Evolutionary conservation across 2,113 vertebrate genomes (phyloP).

Genomic region (Cheilinus undulatus): DNA sequence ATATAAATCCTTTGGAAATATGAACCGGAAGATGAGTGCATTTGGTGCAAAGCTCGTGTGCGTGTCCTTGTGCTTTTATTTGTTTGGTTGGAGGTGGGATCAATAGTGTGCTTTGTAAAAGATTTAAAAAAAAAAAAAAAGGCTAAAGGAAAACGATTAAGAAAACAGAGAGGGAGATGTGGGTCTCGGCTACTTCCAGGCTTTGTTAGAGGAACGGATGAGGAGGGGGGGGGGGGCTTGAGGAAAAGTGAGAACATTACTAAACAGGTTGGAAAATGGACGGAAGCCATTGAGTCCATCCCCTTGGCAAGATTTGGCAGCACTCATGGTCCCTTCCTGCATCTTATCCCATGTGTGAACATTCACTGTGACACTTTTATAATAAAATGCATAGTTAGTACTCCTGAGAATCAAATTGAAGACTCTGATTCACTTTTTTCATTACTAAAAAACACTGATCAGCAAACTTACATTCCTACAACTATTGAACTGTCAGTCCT

Average conservation of each 20-base stretch:
- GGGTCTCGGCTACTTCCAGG: constrained; percentile 84
- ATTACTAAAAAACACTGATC: not conserved
- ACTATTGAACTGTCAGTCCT: not conserved
- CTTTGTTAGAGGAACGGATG: constrained; percentile 85
- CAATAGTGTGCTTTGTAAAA: constrained; percentile 70
- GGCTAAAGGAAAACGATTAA: constrained; percentile 75
- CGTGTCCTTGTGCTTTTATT: constrained; percentile 71
- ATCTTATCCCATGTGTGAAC: constrained; percentile 37
- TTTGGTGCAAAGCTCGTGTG: constrained; percentile 55
- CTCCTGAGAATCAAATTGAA: not conserved
- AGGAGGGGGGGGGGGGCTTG: constrained; percentile 62
- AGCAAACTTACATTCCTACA: not conserved
- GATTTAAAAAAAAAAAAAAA: constrained; percentile 54
- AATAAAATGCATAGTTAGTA: constrained; percentile 16
- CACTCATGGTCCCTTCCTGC: constrained; percentile 64
- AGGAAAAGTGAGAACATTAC: constrained; percentile 87
- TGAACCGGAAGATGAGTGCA: constrained; percentile 61
- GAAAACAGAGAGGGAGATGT: constrained; percentile 81
- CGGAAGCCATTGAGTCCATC: constrained; percentile 81
- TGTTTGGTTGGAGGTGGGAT: constrained; percentile 72
- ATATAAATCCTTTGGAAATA: constrained; percentile 54
- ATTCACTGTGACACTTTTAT: constrained; percentile 35
- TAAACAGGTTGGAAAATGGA: constrained; percentile 82
- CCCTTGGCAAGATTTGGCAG: constrained; percentile 69
- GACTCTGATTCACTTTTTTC: not conserved